phyloP scores from a whole-genome alignment of 2,797 vertebrate genomes.

The Falco rusticolus region DNA sequence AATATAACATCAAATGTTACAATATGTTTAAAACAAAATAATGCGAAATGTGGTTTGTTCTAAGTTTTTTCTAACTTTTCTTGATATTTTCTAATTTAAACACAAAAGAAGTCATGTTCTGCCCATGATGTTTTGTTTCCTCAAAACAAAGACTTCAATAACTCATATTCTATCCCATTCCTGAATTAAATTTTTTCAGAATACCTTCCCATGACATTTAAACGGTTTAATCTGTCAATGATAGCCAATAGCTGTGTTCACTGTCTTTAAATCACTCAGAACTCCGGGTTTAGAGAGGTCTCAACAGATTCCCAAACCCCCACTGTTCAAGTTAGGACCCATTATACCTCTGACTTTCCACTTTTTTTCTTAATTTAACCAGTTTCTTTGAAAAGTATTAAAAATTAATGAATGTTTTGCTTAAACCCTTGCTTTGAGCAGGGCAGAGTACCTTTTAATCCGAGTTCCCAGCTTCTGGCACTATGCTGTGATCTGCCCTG shows the following conservation, averaged over 20 bases:
- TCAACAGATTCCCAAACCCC: not conserved
- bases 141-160: not conserved
- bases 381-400: not conserved
- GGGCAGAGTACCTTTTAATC: not conserved
- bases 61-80: not conserved
- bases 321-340: not conserved
- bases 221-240: not conserved
- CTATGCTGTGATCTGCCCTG: not conserved
- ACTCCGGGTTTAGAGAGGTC: not conserved
- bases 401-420: not conserved
- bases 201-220: not conserved
- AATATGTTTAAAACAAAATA: not conserved
- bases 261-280: not conserved
- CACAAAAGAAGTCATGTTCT: not conserved
- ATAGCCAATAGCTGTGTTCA: not conserved
- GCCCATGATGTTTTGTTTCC: not conserved
- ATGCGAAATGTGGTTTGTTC: not conserved
- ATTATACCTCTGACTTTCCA: not conserved
- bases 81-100: not conserved
- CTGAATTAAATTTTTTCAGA: not conserved
- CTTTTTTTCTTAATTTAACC: not conserved
- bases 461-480: not conserved
- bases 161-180: not conserved
- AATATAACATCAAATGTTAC: not conserved
- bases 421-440: not conserved